Base-by-base conservation (phyloP, 2,113 vertebrate genomes). In the Sturnira hondurensis region DNA sequence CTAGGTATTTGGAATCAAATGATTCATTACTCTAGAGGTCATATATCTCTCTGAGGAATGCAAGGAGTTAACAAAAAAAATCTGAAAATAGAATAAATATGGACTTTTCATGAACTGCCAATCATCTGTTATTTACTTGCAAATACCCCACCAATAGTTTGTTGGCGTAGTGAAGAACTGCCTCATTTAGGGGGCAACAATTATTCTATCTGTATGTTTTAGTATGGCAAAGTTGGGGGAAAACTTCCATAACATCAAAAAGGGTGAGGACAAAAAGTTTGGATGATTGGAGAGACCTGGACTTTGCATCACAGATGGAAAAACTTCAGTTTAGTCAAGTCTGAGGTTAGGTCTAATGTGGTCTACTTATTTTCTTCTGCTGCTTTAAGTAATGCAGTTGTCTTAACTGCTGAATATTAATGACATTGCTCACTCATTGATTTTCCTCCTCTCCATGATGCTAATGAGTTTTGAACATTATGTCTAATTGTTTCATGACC, bases 1-100 rank as follows among this genome's bases (percentile, higher is more conserved):
- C 68, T 93, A 89, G 78, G 70, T 92, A 92, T 96, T 95, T 92
- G 63, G 87, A 97, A 95, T 82, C 83, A 86, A 91, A 89, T 76
- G 88, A 89, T 92, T 97, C 93, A 86, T 89, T 93, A 50, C n/a
- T 80, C 14, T 78, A 24, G 16, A 54, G 43, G 83, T 63, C 89
- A 74, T 83, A 89, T 92, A 92, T 89, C 84, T 97, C 77, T 89
- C 67, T 68, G 33, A 93, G 63, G 95, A 96, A 97, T 86, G 78
- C 68, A 91, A 89, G 68, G 54, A 93, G 80, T 92, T 96, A 93
- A 93, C 17, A 65, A 91, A 1, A 93, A 86, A 78, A 7, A 50
- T 41, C 67, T 95, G 9, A 93, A 93, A 43, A 61, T 86, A 93
- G 56, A 86, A 93, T 63, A 86, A 93, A 94, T 83, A 78, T 17